Percentiles rank a stretch among this genome's conserved stretches.
Conservation (phyloP, 2,888 invertebrate species). For the Platycnemis pennipes region DNA sequence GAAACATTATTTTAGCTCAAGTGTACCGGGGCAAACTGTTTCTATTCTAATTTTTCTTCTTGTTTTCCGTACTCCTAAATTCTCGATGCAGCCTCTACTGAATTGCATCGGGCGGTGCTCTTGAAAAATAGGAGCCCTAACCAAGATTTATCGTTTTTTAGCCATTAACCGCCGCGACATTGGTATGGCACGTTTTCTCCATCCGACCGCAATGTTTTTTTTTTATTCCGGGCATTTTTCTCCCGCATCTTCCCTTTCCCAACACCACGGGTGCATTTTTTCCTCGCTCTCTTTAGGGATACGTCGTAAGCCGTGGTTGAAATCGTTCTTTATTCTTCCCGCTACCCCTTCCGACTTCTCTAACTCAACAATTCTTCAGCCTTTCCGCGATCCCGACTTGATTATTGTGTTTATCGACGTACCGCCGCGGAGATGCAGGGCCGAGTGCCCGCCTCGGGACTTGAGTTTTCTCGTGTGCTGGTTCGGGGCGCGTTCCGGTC, state of each 20-base stretch:
- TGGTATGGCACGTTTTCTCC: background rate
- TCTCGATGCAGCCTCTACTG: background rate
- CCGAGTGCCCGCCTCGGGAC: background rate
- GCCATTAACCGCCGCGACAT: background rate
- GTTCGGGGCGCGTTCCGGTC: background rate
- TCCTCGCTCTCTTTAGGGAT: background rate
- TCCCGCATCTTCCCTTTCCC: background rate
- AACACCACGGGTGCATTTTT: background rate
- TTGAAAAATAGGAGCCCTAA: background rate
- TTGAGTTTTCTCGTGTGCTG: background rate
- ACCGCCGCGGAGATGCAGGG: background rate
- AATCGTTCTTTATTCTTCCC: background rate
- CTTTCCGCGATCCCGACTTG: background rate
- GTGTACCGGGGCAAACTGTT: background rate
- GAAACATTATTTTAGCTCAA: background rate
- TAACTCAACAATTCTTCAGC: background rate
- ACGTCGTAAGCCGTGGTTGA: background rate
- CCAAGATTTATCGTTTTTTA: background rate
- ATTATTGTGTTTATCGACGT: background rate
- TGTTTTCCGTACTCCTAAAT: background rate
- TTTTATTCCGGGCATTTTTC: background rate
- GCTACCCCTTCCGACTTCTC: background rate
- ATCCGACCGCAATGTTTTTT: background rate
- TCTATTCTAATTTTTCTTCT: too few relatives aligned
- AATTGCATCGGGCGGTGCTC: background rate